Conservation (phyloP, 2,113 vertebrate genomes). For the Phodopus roborovskii region DNA sequence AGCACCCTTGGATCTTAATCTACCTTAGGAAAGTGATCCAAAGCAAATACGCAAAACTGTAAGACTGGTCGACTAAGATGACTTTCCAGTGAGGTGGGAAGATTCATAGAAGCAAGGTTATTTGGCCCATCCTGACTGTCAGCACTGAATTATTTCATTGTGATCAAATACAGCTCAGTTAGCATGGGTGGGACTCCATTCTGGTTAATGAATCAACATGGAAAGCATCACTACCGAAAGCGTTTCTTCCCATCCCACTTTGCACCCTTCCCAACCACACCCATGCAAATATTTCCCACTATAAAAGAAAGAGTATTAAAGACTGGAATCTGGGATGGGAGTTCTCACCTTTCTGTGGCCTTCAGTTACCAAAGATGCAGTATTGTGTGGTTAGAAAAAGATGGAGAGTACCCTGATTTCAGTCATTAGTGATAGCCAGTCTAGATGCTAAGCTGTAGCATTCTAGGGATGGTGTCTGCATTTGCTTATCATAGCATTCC, state of each 20-base stretch:
- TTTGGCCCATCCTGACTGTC: slow-evolving; percentile 33
- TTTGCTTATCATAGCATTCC: neutral
- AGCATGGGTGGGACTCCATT: slow-evolving; percentile 23
- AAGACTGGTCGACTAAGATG: slow-evolving; percentile 72
- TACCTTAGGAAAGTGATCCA: slow-evolving; percentile 76
- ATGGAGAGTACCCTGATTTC: neutral
- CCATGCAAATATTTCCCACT: neutral
- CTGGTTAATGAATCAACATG: slow-evolving; percentile 18
- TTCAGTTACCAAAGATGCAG: neutral
- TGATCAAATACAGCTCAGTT: slow-evolving; percentile 55
- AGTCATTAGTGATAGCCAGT: neutral
- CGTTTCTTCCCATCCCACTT: neutral
- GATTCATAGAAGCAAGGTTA: slow-evolving; percentile 70
- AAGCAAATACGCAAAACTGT: slow-evolving; percentile 76
- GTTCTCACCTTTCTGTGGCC: neutral
- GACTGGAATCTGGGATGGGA: too few relatives aligned
- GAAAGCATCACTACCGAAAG: neutral
- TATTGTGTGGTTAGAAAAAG: neutral
- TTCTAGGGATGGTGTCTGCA: neutral
- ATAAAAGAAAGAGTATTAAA: neutral
- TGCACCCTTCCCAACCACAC: neutral
- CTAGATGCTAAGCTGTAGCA: neutral
- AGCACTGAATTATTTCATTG: slow-evolving; percentile 45
- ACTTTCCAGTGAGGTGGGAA: slow-evolving; percentile 68
- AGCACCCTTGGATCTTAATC: slow-evolving; percentile 77